Evolutionary conservation across 1,140 invertebrate species (phyloP).

Genomic region (Drosophila parabipectinata): DNA sequence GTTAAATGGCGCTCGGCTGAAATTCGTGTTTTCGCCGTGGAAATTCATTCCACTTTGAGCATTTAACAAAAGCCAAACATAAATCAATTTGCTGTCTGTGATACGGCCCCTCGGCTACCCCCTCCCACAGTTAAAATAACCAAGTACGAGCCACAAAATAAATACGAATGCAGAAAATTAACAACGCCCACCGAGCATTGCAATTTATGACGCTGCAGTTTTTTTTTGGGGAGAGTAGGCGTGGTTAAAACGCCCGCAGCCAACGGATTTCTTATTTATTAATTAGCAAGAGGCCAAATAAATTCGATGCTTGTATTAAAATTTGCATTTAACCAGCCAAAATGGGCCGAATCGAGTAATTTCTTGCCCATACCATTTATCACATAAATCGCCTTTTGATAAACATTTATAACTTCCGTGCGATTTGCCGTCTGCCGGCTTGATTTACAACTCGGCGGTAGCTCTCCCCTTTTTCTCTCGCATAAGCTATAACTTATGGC

Average conservation of each 20-base stretch:
- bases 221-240: constrained; percentile 47
- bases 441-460: constrained; percentile 62
- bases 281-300: constrained; percentile 73
- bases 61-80: constrained; percentile 77
- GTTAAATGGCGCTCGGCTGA: constrained; percentile 55
- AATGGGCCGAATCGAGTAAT: constrained; percentile 25
- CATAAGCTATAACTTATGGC: constrained; percentile 48
- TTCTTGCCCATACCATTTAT: constrained; percentile 59
- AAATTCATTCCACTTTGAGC: constrained; percentile 68
- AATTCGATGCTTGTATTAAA: constrained; percentile 63
- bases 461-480: constrained; percentile 3
- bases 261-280: constrained; percentile 73
- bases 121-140: background rate
- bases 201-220: constrained; percentile 74
- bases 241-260: constrained; percentile 50
- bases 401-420: constrained; percentile 78
- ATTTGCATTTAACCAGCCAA: constrained; percentile 57
- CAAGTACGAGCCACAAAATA: constrained; percentile 65
- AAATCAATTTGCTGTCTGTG: constrained; percentile 77
- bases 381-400: constrained; percentile 68
- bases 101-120: constrained; percentile 12
- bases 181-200: constrained; percentile 72
- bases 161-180: constrained; percentile 77
- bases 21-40: constrained; percentile 44
- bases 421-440: constrained; percentile 49